Evolutionary conservation across 2,888 invertebrate genomes (phyloP), one percentile per base, ranked within the genome.

Genomic region (Amphipyra berbera): DNA sequence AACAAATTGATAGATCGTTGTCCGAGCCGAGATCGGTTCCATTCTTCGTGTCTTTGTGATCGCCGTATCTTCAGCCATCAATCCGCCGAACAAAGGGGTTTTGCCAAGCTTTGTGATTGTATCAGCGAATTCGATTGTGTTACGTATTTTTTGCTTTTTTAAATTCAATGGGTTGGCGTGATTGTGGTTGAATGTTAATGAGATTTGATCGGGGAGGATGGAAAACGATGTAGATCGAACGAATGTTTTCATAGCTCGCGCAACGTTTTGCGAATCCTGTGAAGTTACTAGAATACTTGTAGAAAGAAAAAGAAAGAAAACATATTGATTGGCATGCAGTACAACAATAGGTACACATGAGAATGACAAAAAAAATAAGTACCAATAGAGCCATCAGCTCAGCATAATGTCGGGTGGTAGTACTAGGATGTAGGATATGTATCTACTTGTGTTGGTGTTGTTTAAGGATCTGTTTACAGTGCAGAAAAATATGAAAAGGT

Each of bases 1-100:
- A 92, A 92, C 90, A 90, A 92, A 92, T 92, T 92, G 92, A 91
- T 91, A 88, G 92, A 91, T 92, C 86, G 87, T 79, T 83, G 85
- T 83, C 82, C 79, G 76, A 84, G 78, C 72, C 73, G 75, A 68
- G 76, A 73, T 79, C 69, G 69, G 37, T 68, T 53, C 68, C 67
- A 73, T 81, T 77, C 78, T 59, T 76, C 70, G 74, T 76, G 82
- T 86, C 89, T 92, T 93, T 93, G 92, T 90, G 90, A 92, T 88
- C 83, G 83, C 79, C 83, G 85, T 84, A 90, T 92, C 91, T 88
- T 87, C 78, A 78, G 82, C 84, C 85, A 88, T 87, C 86, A 88
- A 86, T 88, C 80, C 78, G 69, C 1, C 49, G 76, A 69, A 90
- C 89, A 91, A 92, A 90, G 88, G 88, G 80, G 61, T 82, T 79